Base-by-base conservation (phyloP, 2,888 invertebrate genomes). In the Ommatoiulus sabulosus region DNA sequence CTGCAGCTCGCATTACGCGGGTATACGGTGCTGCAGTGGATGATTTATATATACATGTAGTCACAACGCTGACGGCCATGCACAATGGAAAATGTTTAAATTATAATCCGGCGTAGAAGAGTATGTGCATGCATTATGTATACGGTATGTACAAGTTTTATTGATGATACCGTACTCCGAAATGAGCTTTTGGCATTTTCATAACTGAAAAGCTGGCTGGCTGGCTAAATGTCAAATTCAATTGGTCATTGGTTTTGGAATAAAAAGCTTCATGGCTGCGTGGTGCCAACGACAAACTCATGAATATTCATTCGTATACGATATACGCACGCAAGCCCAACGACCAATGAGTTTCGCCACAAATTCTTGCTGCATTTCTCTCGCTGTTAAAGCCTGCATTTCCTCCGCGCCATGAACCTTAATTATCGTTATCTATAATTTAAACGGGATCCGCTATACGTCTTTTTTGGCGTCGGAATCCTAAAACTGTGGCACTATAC, bases 201-300 rank as follows among this genome's bases (percentile, higher is more conserved):
- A 20, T 63, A 63, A 63, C 20, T 63, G 63, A 20, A 63, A 63
- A 20, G 63, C 20, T 63, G 20, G 20, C n/a, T 63, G 20, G 20
- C n/a, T 63, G 63, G 63, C 63, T 63, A 20, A 63, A 63, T 63
- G 63, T 63, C 63, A 63, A 63, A 63, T 63, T 63, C 63, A 20
- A 10, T 63, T 63, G 63, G 63, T 63, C 63, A 63, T 20, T 20
- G 12, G 57, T 5, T 20, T n/a, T 63, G 20, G n/a, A 20, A 20
- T n/a, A 63, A 63, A 63, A 63, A 63, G 20, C 1, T 17, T 17
- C 17, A 17, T 57, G 57, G 57, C 17, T 57, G 17, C 57, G 17
- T 17, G 57, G 57, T 63, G 63, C 63, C 63, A 63, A 63, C 63
- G 20, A n/a, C n/a, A 63, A 20, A 63, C 0, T 63, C 63, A 63